Conservation (phyloP, 2,113 vertebrate genomes). For the Rhodinocichla rosea region DNA sequence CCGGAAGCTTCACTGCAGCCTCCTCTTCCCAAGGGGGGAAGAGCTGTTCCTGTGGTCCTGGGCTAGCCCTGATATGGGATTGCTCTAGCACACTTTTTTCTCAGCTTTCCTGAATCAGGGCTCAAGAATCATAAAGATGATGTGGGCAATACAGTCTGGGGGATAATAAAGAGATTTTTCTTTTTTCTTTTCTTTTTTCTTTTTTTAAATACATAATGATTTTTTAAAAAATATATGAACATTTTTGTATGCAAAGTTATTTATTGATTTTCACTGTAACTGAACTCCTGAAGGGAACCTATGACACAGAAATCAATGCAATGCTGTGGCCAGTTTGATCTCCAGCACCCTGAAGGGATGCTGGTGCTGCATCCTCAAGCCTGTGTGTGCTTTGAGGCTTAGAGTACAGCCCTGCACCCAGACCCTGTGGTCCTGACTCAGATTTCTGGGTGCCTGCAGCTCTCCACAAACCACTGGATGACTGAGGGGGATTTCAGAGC, state of each 20-base stretch:
- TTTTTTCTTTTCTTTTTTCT: background rate
- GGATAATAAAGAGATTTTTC: background rate
- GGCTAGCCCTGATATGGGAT: background rate
- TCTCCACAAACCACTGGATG: background rate
- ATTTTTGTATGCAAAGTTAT: constrained; percentile 50
- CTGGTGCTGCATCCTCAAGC: background rate
- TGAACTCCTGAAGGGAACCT: background rate
- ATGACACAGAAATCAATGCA: background rate
- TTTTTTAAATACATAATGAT: background rate
- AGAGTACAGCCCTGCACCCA: background rate
- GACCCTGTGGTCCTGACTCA: background rate
- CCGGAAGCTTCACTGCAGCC: background rate
- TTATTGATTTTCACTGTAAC: constrained; percentile 55
- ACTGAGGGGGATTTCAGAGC: background rate
- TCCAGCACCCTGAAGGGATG: background rate
- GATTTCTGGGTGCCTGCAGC: background rate
- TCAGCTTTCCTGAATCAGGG: constrained; percentile 18
- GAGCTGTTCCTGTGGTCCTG: background rate
- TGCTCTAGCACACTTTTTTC: background rate
- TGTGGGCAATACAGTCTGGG: background rate
- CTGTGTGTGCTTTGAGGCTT: background rate
- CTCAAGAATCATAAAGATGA: background rate
- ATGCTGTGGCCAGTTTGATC: background rate
- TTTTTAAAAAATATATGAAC: constrained; percentile 9
- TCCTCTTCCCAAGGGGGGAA: background rate